Evolutionary conservation across 92 coral and sea anemone species (phyloP), one percentile per base, ranked within the genome.

Genomic region (Bergia puertoricense): DNA sequence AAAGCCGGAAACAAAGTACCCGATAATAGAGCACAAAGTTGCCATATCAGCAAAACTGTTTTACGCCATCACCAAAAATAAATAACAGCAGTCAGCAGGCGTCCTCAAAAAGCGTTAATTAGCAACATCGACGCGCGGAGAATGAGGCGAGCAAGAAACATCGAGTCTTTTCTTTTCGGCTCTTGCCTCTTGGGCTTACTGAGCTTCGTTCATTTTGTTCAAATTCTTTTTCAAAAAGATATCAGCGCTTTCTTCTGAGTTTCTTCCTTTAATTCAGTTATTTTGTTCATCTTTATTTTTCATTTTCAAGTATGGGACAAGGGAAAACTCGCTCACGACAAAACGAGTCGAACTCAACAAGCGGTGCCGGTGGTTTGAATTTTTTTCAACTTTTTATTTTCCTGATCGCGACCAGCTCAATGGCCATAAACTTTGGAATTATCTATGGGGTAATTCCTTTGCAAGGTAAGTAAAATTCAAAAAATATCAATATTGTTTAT

Each of bases 351-450:
- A 80, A 85, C 68, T 65, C 84, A 5, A 4, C 74, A 14, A 88
- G 41, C 22, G 98, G 95, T 15, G 88, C 36, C 22, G 98, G 95
- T 15, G 88, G 94, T 3, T 91, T 95, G 67, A 92, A 94, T 30
- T 88, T 90, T 77, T 95, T 95, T 67, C 98, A 95, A 78, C 86
- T 95, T 38, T 91, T 95, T 82, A 90, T 95, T 77, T 95, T 95
- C 89, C 51, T 95, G 77, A 92, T 95, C 73, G 98, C 98, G 9
- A 93, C 96, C 68, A 87, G 91, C 38, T 95, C 98, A 1, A 92
- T 95, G 93, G 96, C 98, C 11, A 90, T 95, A 83, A 95, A 95
- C 75, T 79, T 95, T 81, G 98, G 93, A 3, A 93, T 95, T 48
- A 85, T 95, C 10, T 93, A 92, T 41, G 98, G 98, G 40, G 82